Evolutionary conservation across 2,797 vertebrate genomes (phyloP).

Genomic region (Pseudochirops corinnae): DNA sequence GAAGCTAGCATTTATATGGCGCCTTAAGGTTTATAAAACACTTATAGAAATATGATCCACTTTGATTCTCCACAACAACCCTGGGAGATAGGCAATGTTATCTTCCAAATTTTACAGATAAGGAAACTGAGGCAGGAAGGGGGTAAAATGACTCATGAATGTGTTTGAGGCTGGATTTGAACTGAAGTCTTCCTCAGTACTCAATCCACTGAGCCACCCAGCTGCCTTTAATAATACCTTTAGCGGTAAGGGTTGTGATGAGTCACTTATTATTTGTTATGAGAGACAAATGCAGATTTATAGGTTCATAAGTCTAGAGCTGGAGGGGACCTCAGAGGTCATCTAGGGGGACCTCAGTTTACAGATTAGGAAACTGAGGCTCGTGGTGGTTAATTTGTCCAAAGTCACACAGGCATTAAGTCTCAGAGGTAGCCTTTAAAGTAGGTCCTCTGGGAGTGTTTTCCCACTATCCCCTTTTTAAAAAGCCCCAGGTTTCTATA

Average conservation of each 20-base stretch:
- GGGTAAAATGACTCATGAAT: not conserved
- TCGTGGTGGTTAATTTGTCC: not conserved
- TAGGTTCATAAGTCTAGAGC: not conserved
- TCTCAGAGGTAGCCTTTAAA: not conserved
- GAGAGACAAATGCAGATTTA: slow-evolving; percentile 34
- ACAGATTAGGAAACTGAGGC: not conserved
- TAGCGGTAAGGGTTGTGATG: not conserved
- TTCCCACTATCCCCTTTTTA: slow-evolving; percentile 15
- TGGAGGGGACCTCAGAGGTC: not conserved
- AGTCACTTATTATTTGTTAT: not conserved
- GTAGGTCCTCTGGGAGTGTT: not conserved
- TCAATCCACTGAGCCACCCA: not conserved
- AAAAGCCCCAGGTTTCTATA: slow-evolving; percentile 36
- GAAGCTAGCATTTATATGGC: not conserved
- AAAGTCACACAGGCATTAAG: not conserved
- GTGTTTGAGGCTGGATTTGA: not conserved
- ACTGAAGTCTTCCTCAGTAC: not conserved
- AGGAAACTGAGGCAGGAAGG: not conserved
- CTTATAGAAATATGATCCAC: not conserved
- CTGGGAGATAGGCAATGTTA: not conserved
- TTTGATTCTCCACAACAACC: not conserved
- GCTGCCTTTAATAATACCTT: not conserved
- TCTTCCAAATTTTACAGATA: not conserved
- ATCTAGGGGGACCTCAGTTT: not conserved
- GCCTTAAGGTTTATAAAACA: not conserved